These are phyloP conservation scores for Ennomos fuscantarius DNA, from an alignment of 2,888 invertebrate genomes.

Conservation along the genomic window DNA sequence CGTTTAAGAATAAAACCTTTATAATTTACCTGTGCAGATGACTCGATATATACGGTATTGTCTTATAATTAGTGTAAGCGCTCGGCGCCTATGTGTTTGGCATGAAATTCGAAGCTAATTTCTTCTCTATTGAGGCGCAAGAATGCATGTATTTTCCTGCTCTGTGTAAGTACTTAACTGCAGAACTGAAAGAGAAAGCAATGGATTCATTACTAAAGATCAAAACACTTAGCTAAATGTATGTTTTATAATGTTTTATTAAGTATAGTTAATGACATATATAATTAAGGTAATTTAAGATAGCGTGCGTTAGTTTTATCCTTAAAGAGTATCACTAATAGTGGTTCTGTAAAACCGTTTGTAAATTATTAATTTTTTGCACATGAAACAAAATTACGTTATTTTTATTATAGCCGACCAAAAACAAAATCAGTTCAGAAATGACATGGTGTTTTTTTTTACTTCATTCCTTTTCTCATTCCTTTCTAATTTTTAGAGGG, in stretches of 20 bases:
- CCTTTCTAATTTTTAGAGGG: too few relatives aligned
- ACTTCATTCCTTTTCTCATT: neutral
- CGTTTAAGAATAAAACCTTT: too few relatives aligned
- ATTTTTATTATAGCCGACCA: slow-evolving; percentile 23
- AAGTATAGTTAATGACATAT: slow-evolving; percentile 20
- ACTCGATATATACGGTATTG: too few relatives aligned
- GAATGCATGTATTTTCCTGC: too few relatives aligned
- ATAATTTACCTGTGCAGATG: too few relatives aligned
- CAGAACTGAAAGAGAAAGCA: slow-evolving; percentile 15
- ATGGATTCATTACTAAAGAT: slow-evolving; percentile 5
- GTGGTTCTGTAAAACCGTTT: slow-evolving; percentile 5
- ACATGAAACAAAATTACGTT: slow-evolving; percentile 25
- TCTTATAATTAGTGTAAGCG: too few relatives aligned
- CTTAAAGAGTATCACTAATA: slow-evolving; percentile 21
- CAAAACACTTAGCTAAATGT: slow-evolving; percentile 15
- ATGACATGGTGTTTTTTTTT: slow-evolving; percentile 9
- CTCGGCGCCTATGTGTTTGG: too few relatives aligned
- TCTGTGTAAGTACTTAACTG: neutral
- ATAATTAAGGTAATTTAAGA: slow-evolving; percentile 22
- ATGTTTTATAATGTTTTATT: slow-evolving; percentile 12
- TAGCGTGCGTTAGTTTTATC: slow-evolving; percentile 18
- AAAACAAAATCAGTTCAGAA: slow-evolving; percentile 12
- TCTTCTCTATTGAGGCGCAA: too few relatives aligned
- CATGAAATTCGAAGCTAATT: too few relatives aligned
- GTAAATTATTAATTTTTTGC: slow-evolving; percentile 31